phyloP scores from a whole-genome alignment of 2,888 invertebrate species.

The Orchestes rusci region DNA sequence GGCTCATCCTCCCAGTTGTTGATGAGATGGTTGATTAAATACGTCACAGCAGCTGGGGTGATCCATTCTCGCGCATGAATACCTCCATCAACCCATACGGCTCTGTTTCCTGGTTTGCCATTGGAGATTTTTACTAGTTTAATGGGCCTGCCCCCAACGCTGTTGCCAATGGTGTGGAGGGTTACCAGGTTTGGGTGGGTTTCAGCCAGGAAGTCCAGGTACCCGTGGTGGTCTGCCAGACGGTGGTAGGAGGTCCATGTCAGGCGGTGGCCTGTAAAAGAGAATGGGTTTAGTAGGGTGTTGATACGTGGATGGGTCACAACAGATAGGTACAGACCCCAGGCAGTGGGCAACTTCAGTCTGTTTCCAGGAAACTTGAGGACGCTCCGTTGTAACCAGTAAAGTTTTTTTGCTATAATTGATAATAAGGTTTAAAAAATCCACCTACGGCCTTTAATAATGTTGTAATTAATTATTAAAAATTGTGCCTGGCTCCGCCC shows the following conservation, averaged over 20 bases:
- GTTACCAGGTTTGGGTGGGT: constrained; percentile 67
- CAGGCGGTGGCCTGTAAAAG: constrained; percentile 52
- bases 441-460: too few relatives aligned
- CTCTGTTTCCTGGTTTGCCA: constrained; percentile 48
- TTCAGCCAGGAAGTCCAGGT: constrained; percentile 62
- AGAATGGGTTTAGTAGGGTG: too few relatives aligned
- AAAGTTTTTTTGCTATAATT: too few relatives aligned
- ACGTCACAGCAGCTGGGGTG: constrained; percentile 70
- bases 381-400: too few relatives aligned
- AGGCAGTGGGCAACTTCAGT: too few relatives aligned
- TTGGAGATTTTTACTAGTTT: constrained; percentile 67
- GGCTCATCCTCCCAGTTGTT: constrained; percentile 60
- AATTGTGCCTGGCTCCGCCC: too few relatives aligned
- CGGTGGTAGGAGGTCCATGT: constrained; percentile 76
- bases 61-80: constrained; percentile 92
- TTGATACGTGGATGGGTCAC: too few relatives aligned
- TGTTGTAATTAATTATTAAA: too few relatives aligned
- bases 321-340: too few relatives aligned
- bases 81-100: constrained; percentile 56
- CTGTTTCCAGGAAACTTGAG: too few relatives aligned
- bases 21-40: constrained; percentile 62
- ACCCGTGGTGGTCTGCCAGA: constrained; percentile 60
- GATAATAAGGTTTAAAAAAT: too few relatives aligned
- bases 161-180: constrained; percentile 65
- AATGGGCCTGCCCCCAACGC: constrained; percentile 65